Evolutionary conservation across 2,888 invertebrate species (phyloP), one percentile per base, ranked within the genome.

Genomic region (Himalopsyche kuldschensis): DNA sequence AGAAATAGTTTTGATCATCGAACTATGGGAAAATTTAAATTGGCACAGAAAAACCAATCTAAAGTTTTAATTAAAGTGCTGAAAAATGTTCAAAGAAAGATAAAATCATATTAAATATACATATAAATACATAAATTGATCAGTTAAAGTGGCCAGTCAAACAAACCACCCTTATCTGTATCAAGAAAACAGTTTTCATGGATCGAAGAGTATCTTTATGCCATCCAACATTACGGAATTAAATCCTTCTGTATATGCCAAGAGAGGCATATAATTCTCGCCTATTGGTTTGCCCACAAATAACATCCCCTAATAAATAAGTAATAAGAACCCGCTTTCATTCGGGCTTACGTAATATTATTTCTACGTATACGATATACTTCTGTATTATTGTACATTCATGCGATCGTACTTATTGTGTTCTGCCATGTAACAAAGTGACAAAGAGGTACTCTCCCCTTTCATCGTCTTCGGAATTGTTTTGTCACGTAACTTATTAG

Each of bases 401-500:
- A 69, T 69, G 69, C 27, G 69, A 69, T 27, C 69, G 27, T 69
- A 69, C 69, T 30, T 69, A 69, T 30, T 15, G 69, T 69, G 69
- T 30, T 30, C 30, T 69, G 69, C 27, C 11, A 11, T 69, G 69
- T 69, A 69, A 69, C 69, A 69, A 15, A 69, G 11, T 69, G 69
- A 69, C 69, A 69, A 69, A 69, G 11, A 27, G 69, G 24, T 69
- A 69, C 24, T 30, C 27, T 69, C 15, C 30, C 69, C 69, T 79
- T 47, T 47, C 48, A 79, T 79, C 47, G 41, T 31, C 47, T 27
- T 31, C 2, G n/a, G 47, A 31, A 48, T 20, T 48, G 79, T 27
- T 77, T 77, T 79, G 79, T 79, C 79, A 79, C 79, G 79, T 79
- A 47, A 48, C 77, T 79, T 79, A 79, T 79, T 79, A 79, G 79